Evolutionary conservation across 2,888 invertebrate genomes (phyloP).

Genomic region (Andrena praecox): DNA sequence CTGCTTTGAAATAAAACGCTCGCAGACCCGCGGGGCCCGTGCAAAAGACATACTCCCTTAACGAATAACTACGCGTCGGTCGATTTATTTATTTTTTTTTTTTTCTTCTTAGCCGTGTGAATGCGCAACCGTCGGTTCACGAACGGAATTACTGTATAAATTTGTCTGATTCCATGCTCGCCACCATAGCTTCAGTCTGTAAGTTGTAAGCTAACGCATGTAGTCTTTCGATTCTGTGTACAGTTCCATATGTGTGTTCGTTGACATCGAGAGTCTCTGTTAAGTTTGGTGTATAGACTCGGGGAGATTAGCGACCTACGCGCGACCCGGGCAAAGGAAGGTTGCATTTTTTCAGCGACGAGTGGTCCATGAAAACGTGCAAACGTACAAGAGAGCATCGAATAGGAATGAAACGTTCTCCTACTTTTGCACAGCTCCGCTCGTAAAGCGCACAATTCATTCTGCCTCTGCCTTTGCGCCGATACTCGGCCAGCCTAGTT

Average conservation of each 20-base stretch:
- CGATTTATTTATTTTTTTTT: neutral
- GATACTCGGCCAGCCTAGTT: constrained; percentile 5
- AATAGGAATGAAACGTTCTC: constrained; percentile 14
- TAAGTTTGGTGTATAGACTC: constrained; percentile 26
- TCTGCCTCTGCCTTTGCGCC: neutral
- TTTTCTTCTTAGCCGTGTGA: constrained; percentile 14
- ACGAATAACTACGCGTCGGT: neutral
- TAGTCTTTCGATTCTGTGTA: constrained; percentile 61
- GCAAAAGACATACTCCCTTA: neutral
- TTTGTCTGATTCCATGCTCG: constrained; percentile 81
- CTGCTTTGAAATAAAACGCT: neutral
- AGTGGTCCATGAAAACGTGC: neutral
- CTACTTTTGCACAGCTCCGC: constrained; percentile 9
- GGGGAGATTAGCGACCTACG: neutral
- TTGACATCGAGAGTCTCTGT: constrained; percentile 22
- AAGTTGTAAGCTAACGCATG: constrained; percentile 80
- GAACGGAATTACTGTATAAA: constrained; percentile 73
- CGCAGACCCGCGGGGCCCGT: neutral
- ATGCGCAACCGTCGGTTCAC: constrained; percentile 59
- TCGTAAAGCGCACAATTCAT: neutral
- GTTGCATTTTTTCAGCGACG: neutral
- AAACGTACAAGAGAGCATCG: neutral
- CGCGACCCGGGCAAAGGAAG: neutral
- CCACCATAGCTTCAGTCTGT: constrained; percentile 81
- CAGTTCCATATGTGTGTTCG: constrained; percentile 37